Evolutionary conservation across 2,888 invertebrate species (phyloP), one percentile per base, ranked within the genome.

Genomic region (Ichneumoninae sp.): DNA sequence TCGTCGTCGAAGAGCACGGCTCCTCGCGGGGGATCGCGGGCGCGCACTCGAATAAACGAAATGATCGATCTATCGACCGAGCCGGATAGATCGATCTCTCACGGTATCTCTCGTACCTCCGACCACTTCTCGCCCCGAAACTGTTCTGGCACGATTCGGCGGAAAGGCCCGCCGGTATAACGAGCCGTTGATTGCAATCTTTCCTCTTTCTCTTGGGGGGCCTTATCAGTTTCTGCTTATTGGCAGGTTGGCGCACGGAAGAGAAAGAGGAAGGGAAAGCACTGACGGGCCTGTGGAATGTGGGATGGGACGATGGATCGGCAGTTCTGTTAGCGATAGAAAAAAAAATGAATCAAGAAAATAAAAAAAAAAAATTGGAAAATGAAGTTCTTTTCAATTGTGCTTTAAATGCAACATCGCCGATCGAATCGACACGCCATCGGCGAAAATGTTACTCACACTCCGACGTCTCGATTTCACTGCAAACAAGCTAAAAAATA

Each of bases 61-160:
- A 83, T 83, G 83, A 83, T 83, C 66, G 83, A 80, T 80, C 71
- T 83, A 68, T 83, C 66, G 40, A 40, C 40, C 36, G 33, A 68
- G n/a, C n/a, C 19, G 33, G 10, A 50, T 65, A 72, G 33, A 57
- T 72, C 22, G 79, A 79, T 75, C 78, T 68, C 77, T 54, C 57
- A 54, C 54, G 54, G 22, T 52, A n/a, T 60, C 36, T 69, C 60
- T 33, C 66, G 66, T 50, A 44, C 50, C 71, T 40, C 30, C 52
- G 30, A n/a, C 76, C 10, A 44, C 62, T 22, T 44, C 71, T 82
- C 72, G 36, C 36, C 72, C 77, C 82, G 36, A 77, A 76, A 82
- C 44, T 62, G 19, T 22, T 4, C 74, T 47, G 44, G 30, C 82
- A 82, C 77, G 81, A 81, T 76, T 81, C 65, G 26, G 30, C 68